Conservation (phyloP, 2,888 invertebrate species). For the Eilema depressum region DNA sequence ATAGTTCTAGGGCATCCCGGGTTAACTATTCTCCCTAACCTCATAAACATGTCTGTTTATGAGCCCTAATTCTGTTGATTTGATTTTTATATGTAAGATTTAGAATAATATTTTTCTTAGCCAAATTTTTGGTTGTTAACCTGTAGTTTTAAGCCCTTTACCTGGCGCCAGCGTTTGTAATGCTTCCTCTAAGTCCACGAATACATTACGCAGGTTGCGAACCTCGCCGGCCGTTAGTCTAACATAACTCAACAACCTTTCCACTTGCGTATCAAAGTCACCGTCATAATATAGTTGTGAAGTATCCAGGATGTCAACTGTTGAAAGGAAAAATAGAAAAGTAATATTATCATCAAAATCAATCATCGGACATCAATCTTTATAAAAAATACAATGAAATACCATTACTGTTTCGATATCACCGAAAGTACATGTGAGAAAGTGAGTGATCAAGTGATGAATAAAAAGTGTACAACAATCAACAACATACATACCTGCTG, state of each 20-base stretch:
- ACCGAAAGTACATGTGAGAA: background rate
- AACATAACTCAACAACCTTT: conserved; percentile 63
- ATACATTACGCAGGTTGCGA: conserved; percentile 60
- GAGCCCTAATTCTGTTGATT: no score
- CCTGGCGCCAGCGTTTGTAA: conserved; percentile 70
- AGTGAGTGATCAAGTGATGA: background rate
- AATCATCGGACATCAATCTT: no score
- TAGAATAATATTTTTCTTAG: no score
- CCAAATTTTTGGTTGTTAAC: no score
- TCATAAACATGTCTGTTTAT: no score
- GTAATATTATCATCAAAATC: background rate
- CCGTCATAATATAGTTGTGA: conserved; percentile 56
- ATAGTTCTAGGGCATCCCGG: no score
- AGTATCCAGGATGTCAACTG: conserved; percentile 54
- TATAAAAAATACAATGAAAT: no score
- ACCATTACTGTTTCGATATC: no score
- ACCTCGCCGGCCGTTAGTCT: conserved; percentile 66
- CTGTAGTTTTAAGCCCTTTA: no score
- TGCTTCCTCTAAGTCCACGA: conserved; percentile 67
- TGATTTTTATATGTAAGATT: no score
- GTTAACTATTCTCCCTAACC: no score
- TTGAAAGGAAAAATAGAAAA: background rate
- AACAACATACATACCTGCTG: background rate
- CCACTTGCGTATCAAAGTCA: conserved; percentile 74
- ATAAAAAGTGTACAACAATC: background rate